Base-by-base conservation (phyloP, 2,888 invertebrate genomes). In the Nowickia ferox region DNA sequence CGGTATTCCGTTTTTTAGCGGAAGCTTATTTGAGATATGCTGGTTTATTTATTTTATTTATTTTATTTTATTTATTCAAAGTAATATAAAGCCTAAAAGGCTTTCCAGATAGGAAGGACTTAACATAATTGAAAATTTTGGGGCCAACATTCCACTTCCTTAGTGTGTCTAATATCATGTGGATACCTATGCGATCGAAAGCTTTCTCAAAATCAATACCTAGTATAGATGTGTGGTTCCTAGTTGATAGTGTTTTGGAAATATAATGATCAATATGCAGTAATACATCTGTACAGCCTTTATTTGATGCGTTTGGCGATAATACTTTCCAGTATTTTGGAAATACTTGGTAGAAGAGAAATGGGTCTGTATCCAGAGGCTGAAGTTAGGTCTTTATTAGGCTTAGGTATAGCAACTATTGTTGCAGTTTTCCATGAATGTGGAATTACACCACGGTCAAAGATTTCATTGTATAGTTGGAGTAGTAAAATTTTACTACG, bases 181-280 rank as follows among this genome's bases (percentile, higher is more conserved):
- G 86, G 8, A 87, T 53, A 3, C 79, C 81, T 1, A 87, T 74
- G 57, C 80, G 81, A 30, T 30, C 30, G 6, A 30, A 30, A 6
- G 30, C 83, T 65, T 84, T 88, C 17, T 82, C 77, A 44, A 87
- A 86, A 51, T 86, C 84, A 11, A 87, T 83, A 2, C 78, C 63
- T 30, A 84, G 48, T 15, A 80, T 65, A 11, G 63, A 72, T 40
- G 61, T 46, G 59, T 72, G 71, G 10, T 65, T 72, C 46, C 44
- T 63, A 1, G 55, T 46, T 17, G 63, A 75, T 4, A 74, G 63
- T 2, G 17, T 53, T 53, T 61, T 75, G 11, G 76, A 30, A 17
- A 48, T 30, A 40, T 66, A 66, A 17, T 55, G 13, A 19, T 77
- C 68, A 17, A 68, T 57, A 17, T 68, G 38, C 0, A 77, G 30